Conservation (phyloP, 2,113 vertebrate genomes). For the Cairina moschata region DNA sequence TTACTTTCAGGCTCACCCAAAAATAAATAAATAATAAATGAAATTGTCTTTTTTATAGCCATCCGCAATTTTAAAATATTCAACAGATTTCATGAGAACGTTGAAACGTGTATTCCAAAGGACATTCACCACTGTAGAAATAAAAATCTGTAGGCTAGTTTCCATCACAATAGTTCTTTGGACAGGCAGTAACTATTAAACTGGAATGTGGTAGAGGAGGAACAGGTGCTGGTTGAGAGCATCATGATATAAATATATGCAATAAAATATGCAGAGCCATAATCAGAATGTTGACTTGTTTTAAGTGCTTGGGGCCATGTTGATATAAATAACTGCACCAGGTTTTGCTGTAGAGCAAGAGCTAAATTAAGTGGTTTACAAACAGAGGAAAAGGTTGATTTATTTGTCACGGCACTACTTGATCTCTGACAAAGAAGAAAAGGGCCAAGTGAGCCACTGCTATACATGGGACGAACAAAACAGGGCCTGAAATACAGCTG, state of each 20-base stretch:
- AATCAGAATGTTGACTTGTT: conserved; percentile 47
- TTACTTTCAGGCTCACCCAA: background rate
- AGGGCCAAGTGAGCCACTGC: background rate
- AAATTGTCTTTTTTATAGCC: background rate
- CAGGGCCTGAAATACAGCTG: background rate
- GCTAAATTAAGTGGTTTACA: conserved; percentile 50
- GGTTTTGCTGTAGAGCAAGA: conserved; percentile 27
- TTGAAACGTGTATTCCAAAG: background rate
- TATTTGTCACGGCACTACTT: background rate
- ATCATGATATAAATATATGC: background rate
- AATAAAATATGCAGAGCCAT: conserved; percentile 60
- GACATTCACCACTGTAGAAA: background rate
- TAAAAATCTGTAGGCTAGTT: background rate
- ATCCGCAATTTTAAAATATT: background rate
- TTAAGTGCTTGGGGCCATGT: conserved; percentile 14
- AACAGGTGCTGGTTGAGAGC: conserved; percentile 10
- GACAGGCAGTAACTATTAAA: background rate
- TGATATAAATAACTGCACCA: conserved; percentile 50
- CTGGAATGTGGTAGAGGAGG: background rate
- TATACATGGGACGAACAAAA: background rate
- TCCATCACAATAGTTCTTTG: background rate
- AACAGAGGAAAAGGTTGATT: conserved; percentile 28
- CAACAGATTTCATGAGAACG: background rate
- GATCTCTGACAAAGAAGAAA: background rate
- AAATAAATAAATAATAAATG: too few species aligned